Conservation (phyloP, 2,113 vertebrate species). For the Rutilus rutilus region DNA sequence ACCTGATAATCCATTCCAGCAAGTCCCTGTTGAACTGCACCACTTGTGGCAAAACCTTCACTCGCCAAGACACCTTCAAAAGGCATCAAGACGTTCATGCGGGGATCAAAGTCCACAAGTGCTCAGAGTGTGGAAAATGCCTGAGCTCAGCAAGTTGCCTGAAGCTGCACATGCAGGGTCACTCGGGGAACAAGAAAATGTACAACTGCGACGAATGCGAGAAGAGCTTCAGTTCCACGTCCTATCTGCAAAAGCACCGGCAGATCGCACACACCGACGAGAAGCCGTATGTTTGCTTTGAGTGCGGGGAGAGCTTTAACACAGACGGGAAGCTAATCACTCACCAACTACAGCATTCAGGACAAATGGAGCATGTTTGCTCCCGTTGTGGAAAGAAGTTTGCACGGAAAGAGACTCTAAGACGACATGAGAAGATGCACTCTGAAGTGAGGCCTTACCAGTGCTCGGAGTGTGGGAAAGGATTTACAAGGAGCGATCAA, state of each 20-base stretch:
- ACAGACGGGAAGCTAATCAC: slow-evolving; percentile 13
- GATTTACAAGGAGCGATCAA: slow-evolving; percentile 28
- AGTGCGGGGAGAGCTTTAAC: slow-evolving; percentile 41
- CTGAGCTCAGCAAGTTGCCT: slow-evolving; percentile 47
- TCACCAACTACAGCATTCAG: slow-evolving; percentile 37
- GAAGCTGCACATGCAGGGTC: slow-evolving; percentile 35
- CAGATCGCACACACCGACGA: slow-evolving; percentile 28
- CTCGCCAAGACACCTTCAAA: slow-evolving; percentile 52
- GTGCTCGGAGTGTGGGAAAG: slow-evolving; percentile 41
- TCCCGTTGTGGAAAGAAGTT: slow-evolving; percentile 39
- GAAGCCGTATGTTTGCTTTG: slow-evolving; percentile 31
- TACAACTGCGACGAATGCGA: slow-evolving; percentile 35
- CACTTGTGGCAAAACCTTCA: slow-evolving; percentile 56
- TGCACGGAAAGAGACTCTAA: slow-evolving; percentile 19
- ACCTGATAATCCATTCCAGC: slow-evolving; percentile 32
- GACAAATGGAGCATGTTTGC: slow-evolving; percentile 19
- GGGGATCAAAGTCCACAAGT: slow-evolving; percentile 33
- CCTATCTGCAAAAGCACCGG: slow-evolving; percentile 38
- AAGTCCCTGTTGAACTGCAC: slow-evolving; percentile 35
- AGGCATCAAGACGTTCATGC: slow-evolving; percentile 51
- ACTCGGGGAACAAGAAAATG: slow-evolving; percentile 14
- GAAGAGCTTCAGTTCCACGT: slow-evolving; percentile 31
- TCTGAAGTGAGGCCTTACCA: slow-evolving; percentile 21
- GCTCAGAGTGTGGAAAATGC: slow-evolving; percentile 52
- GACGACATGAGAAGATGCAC: slow-evolving; percentile 39